These are phyloP conservation scores for Archivesica marissinica DNA, from an alignment of 1,140 invertebrate genomes.

Conservation along the genomic window DNA sequence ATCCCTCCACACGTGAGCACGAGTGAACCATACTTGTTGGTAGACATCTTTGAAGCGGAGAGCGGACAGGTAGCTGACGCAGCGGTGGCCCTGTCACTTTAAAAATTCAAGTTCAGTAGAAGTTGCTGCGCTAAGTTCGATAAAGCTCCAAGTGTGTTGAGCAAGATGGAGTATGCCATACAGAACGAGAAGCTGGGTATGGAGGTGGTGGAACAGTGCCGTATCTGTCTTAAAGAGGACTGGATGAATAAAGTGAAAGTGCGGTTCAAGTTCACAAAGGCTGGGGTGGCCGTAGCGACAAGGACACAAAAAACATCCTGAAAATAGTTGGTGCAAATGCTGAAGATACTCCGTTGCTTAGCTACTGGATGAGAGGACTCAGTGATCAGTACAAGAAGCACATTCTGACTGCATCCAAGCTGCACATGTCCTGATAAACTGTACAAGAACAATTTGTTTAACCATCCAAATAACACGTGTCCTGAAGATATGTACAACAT, in stretches of 20 bases:
- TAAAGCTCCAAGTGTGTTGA: conserved; percentile 82
- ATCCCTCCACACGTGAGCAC: conserved; percentile 80
- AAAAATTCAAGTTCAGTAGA: conserved; percentile 74
- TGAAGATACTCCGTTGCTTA: conserved; percentile 82
- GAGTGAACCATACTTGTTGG: conserved; percentile 78
- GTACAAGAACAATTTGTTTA: too few species aligned
- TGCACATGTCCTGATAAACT: too few species aligned
- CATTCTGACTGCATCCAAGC: too few species aligned
- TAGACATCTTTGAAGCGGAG: conserved; percentile 72
- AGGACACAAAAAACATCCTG: conserved; percentile 83
- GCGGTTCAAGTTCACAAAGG: conserved; percentile 84
- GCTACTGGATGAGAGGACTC: conserved; percentile 85
- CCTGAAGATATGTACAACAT: too few species aligned
- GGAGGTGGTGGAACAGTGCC: conserved; percentile 81
- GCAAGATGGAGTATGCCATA: conserved; percentile 81
- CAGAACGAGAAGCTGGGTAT: conserved; percentile 80
- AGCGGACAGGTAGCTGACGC: conserved; percentile 3
- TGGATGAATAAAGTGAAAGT: conserved; percentile 86
- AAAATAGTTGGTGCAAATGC: conserved; percentile 84
- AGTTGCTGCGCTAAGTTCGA: too few species aligned
- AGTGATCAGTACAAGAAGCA: conserved; percentile 83
- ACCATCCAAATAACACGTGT: too few species aligned
- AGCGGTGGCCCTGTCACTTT: conserved; percentile 52
- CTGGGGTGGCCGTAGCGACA: conserved; percentile 81
- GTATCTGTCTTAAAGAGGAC: conserved; percentile 84